phyloP scores from a whole-genome alignment of 1,140 invertebrate species.

The Maconellicoccus hirsutus region DNA sequence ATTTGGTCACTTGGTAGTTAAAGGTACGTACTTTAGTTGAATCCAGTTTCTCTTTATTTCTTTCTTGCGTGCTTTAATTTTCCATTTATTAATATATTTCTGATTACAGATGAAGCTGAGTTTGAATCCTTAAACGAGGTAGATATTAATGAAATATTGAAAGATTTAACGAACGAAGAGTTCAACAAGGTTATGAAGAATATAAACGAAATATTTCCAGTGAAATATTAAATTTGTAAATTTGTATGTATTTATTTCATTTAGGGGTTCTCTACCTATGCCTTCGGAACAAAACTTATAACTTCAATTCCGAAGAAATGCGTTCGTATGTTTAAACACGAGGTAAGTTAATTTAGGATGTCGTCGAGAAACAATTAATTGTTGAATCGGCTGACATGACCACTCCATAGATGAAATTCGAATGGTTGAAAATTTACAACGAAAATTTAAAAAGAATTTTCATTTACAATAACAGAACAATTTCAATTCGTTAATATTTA shows the following conservation, averaged over 20 bases:
- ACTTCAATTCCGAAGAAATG: too few relatives aligned
- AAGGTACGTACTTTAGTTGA: slow-evolving; percentile 37
- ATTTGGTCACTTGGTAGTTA: slow-evolving; percentile 52
- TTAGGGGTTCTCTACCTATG: too few relatives aligned
- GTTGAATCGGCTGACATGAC: too few relatives aligned
- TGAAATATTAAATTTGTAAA: background rate
- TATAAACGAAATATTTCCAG: background rate
- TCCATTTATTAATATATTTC: background rate
- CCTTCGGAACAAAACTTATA: too few relatives aligned
- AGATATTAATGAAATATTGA: background rate
- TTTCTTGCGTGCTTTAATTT: background rate
- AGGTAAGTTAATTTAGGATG: too few relatives aligned
- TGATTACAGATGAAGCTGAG: background rate
- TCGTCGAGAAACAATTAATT: too few relatives aligned
- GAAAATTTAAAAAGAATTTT: too few relatives aligned
- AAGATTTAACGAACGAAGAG: background rate
- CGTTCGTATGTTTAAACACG: too few relatives aligned
- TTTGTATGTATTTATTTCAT: too few relatives aligned
- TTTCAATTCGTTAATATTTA: slow-evolving; percentile 54
- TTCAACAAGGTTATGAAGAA: background rate
- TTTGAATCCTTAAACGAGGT: background rate
- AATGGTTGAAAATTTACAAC: too few relatives aligned
- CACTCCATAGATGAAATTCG: too few relatives aligned
- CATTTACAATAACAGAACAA: slow-evolving; percentile 60
- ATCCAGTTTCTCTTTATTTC: background rate